phyloP scores from a whole-genome alignment of 2,888 invertebrate genomes.

The Myopa testacea region DNA sequence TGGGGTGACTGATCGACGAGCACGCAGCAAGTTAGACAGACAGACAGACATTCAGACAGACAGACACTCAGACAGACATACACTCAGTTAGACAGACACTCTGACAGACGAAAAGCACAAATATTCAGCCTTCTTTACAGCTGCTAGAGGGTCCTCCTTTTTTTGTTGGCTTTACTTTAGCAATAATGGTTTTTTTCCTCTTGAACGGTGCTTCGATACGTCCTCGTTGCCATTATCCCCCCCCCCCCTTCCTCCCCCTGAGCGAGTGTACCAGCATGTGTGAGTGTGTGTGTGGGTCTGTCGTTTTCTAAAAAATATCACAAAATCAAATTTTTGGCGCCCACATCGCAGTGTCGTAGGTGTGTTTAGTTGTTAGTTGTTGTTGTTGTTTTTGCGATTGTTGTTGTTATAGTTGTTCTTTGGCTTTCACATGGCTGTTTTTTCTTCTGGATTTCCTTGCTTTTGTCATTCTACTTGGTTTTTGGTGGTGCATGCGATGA shows the following conservation, averaged over 20 bases:
- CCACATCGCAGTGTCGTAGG: constrained; percentile 51
- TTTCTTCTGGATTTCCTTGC: not conserved
- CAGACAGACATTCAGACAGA: not conserved
- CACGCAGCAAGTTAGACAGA: not conserved
- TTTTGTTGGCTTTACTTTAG: not conserved
- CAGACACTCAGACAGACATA: not conserved
- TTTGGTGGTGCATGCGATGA: not conserved
- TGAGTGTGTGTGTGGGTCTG: constrained; percentile 23
- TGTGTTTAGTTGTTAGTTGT: constrained; percentile 41
- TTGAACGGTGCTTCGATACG: not conserved
- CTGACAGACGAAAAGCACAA: not conserved
- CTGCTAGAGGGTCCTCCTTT: not conserved
- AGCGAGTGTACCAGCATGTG: not conserved
- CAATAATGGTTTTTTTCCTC: not conserved
- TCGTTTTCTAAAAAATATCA: constrained; percentile 44
- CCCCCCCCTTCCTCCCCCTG: no score
- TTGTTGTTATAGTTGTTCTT: not conserved
- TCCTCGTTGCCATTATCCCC: constrained; percentile 3
- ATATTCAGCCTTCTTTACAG: not conserved
- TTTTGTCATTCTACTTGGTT: not conserved
- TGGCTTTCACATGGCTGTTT: not conserved
- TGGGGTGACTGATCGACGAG: no score
- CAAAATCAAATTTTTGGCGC: constrained; percentile 51
- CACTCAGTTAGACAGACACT: not conserved
- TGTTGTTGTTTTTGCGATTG: not conserved